These are phyloP conservation scores for Nannobrachium achirus DNA, from an alignment of 2,113 vertebrate genomes.

Conservation along the genomic window DNA sequence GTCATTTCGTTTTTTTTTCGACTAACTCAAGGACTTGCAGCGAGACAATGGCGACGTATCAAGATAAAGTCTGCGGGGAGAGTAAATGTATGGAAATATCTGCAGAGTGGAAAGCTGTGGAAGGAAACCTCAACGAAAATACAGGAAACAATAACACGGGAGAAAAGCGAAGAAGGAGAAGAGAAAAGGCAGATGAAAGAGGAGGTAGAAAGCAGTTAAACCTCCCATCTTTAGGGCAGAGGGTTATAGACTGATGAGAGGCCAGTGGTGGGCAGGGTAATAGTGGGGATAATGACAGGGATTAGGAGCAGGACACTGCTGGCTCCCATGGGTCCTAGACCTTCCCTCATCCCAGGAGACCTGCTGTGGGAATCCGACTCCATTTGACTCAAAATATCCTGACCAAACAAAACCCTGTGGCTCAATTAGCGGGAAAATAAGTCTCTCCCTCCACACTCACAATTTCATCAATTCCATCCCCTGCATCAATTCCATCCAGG, in stretches of 20 bases:
- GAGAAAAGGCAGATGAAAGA: slow-evolving; percentile 69
- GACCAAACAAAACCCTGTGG: slow-evolving; percentile 67
- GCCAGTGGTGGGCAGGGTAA: slow-evolving; percentile 26
- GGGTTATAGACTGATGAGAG: slow-evolving; percentile 71
- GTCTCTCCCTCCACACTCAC: slow-evolving; percentile 34
- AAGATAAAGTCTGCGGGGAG: background rate
- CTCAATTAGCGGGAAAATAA: slow-evolving; percentile 69
- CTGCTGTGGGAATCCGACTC: slow-evolving; percentile 70
- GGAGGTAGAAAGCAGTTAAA: slow-evolving; percentile 39
- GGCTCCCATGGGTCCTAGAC: slow-evolving; percentile 59
- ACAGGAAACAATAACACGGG: slow-evolving; percentile 55
- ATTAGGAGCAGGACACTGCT: slow-evolving; percentile 66
- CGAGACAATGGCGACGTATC: background rate
- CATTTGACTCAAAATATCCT: slow-evolving; percentile 69
- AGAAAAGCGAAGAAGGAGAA: slow-evolving; percentile 51
- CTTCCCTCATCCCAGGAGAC: slow-evolving; percentile 68
- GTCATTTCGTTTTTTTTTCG: background rate
- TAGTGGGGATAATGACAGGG: slow-evolving; percentile 72
- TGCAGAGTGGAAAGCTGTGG: slow-evolving; percentile 9
- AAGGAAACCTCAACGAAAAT: slow-evolving; percentile 43
- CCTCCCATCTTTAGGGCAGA: slow-evolving; percentile 47
- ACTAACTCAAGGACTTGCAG: background rate
- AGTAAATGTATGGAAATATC: slow-evolving; percentile 15
- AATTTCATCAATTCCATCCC: slow-evolving; percentile 16
- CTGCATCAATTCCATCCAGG: slow-evolving; percentile 12